A percentile compares a stretch with the other conserved stretches of the same genome.
Evolutionary conservation across 1,140 invertebrate species (phyloP).

Genomic region (Asobara japonica): DNA sequence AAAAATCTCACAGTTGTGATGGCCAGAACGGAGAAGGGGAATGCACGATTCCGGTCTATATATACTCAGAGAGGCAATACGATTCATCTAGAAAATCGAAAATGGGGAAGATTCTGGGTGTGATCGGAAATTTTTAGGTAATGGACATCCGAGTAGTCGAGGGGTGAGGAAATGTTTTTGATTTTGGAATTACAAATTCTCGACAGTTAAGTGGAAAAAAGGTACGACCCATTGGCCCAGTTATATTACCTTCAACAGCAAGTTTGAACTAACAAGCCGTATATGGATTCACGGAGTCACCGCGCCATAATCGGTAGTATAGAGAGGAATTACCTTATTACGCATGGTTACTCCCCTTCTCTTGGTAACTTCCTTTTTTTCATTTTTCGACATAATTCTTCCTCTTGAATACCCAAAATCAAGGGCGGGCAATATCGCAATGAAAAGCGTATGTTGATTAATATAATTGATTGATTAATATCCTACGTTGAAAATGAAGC

Average conservation of each 20-base stretch:
- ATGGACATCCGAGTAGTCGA: too few species aligned
- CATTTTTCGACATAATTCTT: too few species aligned
- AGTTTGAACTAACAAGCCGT: constrained; percentile 55
- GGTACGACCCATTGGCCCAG: constrained; percentile 40
- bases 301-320: constrained; percentile 28
- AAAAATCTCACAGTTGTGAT: constrained; percentile 6
- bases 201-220: neutral
- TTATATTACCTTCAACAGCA: constrained; percentile 46
- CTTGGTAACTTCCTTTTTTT: too few species aligned
- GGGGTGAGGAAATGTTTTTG: too few species aligned
- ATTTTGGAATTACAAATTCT: too few species aligned
- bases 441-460: neutral
- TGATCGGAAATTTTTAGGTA: too few species aligned
- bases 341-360: too few species aligned
- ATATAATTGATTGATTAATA: neutral
- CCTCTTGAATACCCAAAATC: too few species aligned
- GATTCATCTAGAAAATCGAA: constrained; percentile 20
- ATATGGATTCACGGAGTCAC: constrained; percentile 45
- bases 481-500: neutral
- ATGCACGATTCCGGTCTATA: constrained; percentile 26
- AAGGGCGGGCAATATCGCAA: too few species aligned
- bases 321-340: neutral
- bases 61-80: constrained; percentile 24
- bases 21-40: constrained; percentile 7
- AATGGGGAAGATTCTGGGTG: constrained; percentile 4